These are phyloP conservation scores for Vanessa tameamea DNA, from an alignment of 1,140 invertebrate species.

Conservation along the genomic window DNA sequence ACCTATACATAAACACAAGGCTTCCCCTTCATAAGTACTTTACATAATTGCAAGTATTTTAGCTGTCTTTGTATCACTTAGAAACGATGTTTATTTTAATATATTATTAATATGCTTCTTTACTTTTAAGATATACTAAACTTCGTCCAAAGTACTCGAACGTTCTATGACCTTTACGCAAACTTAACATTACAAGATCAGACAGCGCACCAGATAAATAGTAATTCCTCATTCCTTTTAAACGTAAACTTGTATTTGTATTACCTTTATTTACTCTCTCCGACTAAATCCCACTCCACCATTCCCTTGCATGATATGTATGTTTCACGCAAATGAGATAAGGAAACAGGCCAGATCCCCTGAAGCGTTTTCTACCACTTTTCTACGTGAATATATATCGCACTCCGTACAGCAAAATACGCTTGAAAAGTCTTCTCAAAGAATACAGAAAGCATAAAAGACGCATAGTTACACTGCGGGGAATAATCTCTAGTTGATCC, in stretches of 20 bases:
- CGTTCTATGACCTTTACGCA: background rate
- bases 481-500: constrained; percentile 35
- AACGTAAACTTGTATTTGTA: constrained; percentile 20
- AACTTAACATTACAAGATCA: background rate
- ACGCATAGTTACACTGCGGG: constrained; percentile 18
- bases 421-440: constrained; percentile 24
- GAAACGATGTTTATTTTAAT: no score
- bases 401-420: constrained; percentile 24
- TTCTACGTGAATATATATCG: constrained; percentile 28
- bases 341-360: constrained; percentile 36
- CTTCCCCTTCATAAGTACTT: no score
- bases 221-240: constrained; percentile 15
- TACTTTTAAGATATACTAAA: no score
- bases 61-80: no score
- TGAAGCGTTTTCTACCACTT: constrained; percentile 28
- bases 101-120: no score
- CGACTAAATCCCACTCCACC: constrained; percentile 20
- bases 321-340: constrained; percentile 38
- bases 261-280: constrained; percentile 8
- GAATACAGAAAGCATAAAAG: constrained; percentile 28
- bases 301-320: constrained; percentile 27
- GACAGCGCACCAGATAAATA: constrained; percentile 14
- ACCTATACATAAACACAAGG: no score
- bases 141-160: background rate
- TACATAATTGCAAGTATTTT: no score